Evolutionary conservation across 2,888 invertebrate species (phyloP).

Genomic region (Philonicus albiceps): DNA sequence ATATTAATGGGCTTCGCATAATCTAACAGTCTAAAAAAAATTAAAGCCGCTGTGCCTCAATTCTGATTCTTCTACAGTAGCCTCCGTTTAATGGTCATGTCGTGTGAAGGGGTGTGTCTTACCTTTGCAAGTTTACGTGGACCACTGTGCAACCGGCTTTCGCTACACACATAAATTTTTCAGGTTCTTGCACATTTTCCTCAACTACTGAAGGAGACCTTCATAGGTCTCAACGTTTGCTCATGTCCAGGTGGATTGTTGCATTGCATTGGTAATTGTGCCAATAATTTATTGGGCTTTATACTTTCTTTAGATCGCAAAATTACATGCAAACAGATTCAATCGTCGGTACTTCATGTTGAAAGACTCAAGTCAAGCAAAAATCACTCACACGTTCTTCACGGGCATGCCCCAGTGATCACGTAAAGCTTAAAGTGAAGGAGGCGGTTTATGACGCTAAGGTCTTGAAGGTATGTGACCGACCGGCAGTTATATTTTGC

Average conservation of each 20-base stretch:
- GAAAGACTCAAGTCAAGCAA: not conserved
- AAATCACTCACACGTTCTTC: not conserved
- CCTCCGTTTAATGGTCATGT: not conserved
- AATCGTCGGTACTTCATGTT: not conserved
- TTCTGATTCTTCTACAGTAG: not conserved
- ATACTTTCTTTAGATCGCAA: not conserved
- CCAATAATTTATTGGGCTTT: not conserved
- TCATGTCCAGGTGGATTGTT: not conserved
- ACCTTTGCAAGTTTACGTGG: not conserved
- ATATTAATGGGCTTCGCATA: not conserved
- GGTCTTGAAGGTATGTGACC: not conserved
- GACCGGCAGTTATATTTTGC: not conserved
- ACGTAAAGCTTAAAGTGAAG: not conserved
- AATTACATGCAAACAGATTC: not conserved
- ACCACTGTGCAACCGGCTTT: not conserved
- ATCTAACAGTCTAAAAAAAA: not conserved
- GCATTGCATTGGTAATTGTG: not conserved
- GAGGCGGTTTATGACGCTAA: not conserved
- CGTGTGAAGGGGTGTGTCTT: not conserved
- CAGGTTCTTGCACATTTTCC: not conserved
- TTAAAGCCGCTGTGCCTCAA: not conserved
- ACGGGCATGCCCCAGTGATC: not conserved
- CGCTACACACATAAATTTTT: not conserved
- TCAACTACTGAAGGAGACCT: not conserved
- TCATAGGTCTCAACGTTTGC: not conserved